Evolutionary conservation across 2,888 invertebrate genomes (phyloP).

Genomic region (Hydrotaea cyrtoneurina): DNA sequence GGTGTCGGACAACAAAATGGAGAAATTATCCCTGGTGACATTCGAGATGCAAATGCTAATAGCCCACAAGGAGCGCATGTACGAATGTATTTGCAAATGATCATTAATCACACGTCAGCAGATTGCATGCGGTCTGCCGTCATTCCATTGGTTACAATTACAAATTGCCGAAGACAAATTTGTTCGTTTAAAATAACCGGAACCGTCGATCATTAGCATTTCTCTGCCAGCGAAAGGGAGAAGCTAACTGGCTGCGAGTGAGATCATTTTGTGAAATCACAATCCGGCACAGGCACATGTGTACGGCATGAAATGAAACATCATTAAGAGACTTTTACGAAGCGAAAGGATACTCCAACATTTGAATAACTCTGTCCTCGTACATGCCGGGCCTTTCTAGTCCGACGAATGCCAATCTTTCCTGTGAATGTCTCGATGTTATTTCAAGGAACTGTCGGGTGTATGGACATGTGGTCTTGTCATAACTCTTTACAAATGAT

Average conservation of each 20-base stretch:
- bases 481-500: conserved; percentile 31
- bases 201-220: conserved; percentile 74
- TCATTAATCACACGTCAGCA: conserved; percentile 62
- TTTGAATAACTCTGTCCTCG: background rate
- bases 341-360: background rate
- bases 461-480: background rate
- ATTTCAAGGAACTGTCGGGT: conserved; percentile 15
- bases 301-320: background rate
- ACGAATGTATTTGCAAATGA: conserved; percentile 21
- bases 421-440: conserved; percentile 30
- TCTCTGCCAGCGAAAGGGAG: conserved; percentile 25
- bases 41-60: conserved; percentile 55
- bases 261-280: conserved; percentile 52
- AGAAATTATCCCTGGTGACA: conserved; percentile 40
- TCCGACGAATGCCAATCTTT: conserved; percentile 9
- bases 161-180: conserved; percentile 44
- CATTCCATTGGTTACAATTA: conserved; percentile 44
- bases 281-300: conserved; percentile 57
- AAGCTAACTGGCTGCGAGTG: conserved; percentile 57
- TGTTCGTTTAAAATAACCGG: conserved; percentile 68
- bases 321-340: conserved; percentile 25
- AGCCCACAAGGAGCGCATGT: background rate
- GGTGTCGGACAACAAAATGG: conserved; percentile 8
- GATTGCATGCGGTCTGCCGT: conserved; percentile 47
- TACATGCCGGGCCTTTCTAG: background rate